These are phyloP conservation scores for Pagetopsis macropterus DNA, from an alignment of 2,797 vertebrate species.

Conservation along the genomic window DNA sequence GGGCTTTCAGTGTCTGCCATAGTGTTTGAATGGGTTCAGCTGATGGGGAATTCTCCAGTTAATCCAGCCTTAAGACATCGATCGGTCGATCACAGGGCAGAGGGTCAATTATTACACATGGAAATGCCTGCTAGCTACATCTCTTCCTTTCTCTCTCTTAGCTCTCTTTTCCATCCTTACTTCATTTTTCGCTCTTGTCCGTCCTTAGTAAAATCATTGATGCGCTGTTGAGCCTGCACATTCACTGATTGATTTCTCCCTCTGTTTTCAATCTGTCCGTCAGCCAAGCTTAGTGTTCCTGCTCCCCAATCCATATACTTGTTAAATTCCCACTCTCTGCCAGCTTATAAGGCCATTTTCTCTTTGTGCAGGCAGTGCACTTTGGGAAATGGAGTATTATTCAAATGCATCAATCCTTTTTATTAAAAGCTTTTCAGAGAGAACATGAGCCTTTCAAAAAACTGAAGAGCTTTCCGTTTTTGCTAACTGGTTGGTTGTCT, in stretches of 20 bases:
- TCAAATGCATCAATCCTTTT: conserved; percentile 43
- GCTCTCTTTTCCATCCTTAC: conserved; percentile 41
- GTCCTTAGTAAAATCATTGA: conserved; percentile 65
- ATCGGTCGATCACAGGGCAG: conserved; percentile 52
- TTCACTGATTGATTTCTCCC: conserved; percentile 73
- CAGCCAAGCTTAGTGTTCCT: conserved; percentile 59
- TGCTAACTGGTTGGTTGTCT: background rate
- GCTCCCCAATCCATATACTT: conserved; percentile 59
- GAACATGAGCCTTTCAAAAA: conserved; percentile 12
- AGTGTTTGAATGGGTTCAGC: conserved; percentile 51
- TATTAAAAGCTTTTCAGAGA: conserved; percentile 28
- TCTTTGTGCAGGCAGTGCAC: conserved; percentile 37
- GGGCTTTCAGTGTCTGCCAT: conserved; percentile 43
- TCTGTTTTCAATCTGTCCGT: conserved; percentile 75
- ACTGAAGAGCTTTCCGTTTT: background rate
- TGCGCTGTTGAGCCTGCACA: conserved; percentile 69
- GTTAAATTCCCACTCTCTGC: conserved; percentile 59
- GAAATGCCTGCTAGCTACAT: conserved; percentile 47
- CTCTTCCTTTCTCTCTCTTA: conserved; percentile 40
- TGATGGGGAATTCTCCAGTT: conserved; percentile 55
- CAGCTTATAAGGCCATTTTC: conserved; percentile 56
- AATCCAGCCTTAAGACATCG: conserved; percentile 65
- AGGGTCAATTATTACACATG: conserved; percentile 65
- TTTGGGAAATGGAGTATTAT: conserved; percentile 41
- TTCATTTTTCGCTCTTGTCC: conserved; percentile 46